These are phyloP conservation scores for Chaetogeoica ovagalla DNA, from an alignment of 2,888 invertebrate species.

Conservation along the genomic window DNA sequence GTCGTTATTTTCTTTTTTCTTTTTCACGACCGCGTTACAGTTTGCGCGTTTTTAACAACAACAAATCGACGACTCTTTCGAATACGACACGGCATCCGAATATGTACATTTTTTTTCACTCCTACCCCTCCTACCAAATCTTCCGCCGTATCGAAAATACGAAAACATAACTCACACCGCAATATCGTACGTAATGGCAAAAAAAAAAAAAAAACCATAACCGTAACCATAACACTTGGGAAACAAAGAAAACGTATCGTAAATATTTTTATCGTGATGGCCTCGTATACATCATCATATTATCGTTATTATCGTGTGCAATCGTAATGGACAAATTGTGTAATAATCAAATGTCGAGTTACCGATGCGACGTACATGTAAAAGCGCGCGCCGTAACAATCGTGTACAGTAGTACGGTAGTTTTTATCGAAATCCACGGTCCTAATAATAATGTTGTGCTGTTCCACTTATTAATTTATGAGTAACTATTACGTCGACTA, in stretches of 20 bases:
- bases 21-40: slow-evolving; percentile 6
- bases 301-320: not conserved
- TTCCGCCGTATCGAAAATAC: not conserved
- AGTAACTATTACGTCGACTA: too few relatives aligned
- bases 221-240: not conserved
- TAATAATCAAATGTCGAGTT: too few relatives aligned
- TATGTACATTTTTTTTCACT: not conserved
- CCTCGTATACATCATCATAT: not conserved
- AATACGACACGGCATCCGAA: slow-evolving; percentile 12
- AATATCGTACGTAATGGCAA: not conserved
- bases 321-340: too few relatives aligned
- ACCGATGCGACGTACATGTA: too few relatives aligned
- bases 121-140: too few relatives aligned
- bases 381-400: too few relatives aligned
- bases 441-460: too few relatives aligned
- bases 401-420: too few relatives aligned
- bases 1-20: not conserved
- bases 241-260: slow-evolving; percentile 11
- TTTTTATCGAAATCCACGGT: too few relatives aligned
- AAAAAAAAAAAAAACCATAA: slow-evolving; percentile 1
- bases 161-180: not conserved
- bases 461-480: too few relatives aligned
- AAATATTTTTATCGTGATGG: slow-evolving; percentile 10
- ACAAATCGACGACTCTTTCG: slow-evolving; percentile 38
- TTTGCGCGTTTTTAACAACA: slow-evolving; percentile 9